Conservation (phyloP, 2,888 invertebrate species). For the Poecilus cupreus region DNA sequence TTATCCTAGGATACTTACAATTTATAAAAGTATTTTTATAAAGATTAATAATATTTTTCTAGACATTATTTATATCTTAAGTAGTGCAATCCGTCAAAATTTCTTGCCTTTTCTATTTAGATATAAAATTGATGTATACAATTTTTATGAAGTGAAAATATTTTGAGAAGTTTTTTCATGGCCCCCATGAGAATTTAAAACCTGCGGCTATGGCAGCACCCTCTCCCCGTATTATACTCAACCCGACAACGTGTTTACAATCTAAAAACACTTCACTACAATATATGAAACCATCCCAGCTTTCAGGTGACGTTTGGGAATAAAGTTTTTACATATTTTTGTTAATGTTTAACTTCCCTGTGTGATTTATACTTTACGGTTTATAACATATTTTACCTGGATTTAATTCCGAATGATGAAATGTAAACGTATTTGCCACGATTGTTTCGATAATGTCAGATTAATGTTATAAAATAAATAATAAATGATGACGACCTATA, state of each 20-base stretch:
- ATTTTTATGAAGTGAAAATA: conserved; percentile 23
- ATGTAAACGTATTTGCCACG: background rate
- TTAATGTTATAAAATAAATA: conserved; percentile 16
- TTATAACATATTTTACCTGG: background rate
- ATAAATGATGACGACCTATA: background rate
- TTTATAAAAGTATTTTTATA: too few relatives aligned
- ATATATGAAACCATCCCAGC: conserved; percentile 17
- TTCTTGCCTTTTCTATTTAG: background rate
- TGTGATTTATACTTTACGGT: background rate
- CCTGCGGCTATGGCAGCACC: background rate
- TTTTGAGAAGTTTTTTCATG: conserved; percentile 12
- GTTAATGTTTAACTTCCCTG: conserved; percentile 25
- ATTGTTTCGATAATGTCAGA: background rate
- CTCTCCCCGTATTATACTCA: background rate
- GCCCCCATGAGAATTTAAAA: background rate
- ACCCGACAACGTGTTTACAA: conserved; percentile 29
- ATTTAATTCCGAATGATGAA: conserved; percentile 1
- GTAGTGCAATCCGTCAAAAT: conserved; percentile 1
- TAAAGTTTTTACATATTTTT: conserved; percentile 39
- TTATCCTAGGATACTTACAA: too few relatives aligned
- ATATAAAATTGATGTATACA: conserved; percentile 25
- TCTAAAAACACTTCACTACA: conserved; percentile 30
- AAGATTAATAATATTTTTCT: background rate
- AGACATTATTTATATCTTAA: background rate
- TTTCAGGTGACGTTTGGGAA: conserved; percentile 22